Percentiles rank a stretch among this genome's conserved stretches.
Evolutionary conservation across 2,113 vertebrate species (phyloP).

Genomic region (western clawed frog (Xenopus tropicalis)): DNA sequence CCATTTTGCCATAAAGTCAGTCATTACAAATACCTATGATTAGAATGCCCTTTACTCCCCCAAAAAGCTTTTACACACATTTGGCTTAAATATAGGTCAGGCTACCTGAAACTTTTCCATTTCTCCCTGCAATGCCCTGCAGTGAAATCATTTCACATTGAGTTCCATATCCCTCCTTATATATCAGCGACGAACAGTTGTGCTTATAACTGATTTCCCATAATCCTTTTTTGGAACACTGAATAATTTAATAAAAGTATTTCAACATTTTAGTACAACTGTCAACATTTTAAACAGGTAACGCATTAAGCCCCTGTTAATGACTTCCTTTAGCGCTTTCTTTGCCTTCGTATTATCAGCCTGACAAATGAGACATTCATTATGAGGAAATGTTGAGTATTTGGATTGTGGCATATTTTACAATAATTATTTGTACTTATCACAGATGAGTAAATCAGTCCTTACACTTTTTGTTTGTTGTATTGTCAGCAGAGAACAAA

Average conservation of each 20-base stretch:
- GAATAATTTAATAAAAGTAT: slow-evolving; percentile 1
- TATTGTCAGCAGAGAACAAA: no score
- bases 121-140: neutral
- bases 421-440: neutral
- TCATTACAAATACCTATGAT: no score
- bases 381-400: neutral
- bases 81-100: neutral
- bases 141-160: neutral
- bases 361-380: neutral
- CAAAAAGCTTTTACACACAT: neutral
- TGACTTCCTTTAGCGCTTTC: neutral
- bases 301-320: neutral
- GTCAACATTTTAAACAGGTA: slow-evolving; percentile 3
- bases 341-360: neutral
- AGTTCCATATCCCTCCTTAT: neutral
- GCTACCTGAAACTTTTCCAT: neutral
- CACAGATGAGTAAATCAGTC: neutral
- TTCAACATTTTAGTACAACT: slow-evolving; percentile 1
- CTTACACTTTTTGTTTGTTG: neutral
- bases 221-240: neutral
- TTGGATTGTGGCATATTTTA: neutral
- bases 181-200: neutral
- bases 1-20: no score
- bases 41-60: no score
- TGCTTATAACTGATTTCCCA: neutral